Evolutionary conservation across 2,888 invertebrate species (phyloP).

Genomic region (Ochropacha duplaris): DNA sequence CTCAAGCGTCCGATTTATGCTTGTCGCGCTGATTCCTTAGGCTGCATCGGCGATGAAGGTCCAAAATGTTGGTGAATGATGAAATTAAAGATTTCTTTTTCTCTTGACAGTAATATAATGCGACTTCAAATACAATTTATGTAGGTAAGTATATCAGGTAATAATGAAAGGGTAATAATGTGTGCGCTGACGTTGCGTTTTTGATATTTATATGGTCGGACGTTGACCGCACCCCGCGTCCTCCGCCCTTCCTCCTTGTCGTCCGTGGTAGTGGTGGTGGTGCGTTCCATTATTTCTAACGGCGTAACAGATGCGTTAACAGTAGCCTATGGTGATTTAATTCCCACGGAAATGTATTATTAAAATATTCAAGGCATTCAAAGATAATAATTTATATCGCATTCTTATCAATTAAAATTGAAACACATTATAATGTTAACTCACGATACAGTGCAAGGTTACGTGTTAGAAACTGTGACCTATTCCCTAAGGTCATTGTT

Average conservation of each 20-base stretch:
- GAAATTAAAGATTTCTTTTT: neutral
- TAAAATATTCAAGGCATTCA: neutral
- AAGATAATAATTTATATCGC: slow-evolving; percentile 3
- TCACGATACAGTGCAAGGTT: slow-evolving; percentile 33
- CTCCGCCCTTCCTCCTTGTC: no score
- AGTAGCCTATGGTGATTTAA: no score
- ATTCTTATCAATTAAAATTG: slow-evolving; percentile 1
- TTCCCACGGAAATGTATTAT: neutral
- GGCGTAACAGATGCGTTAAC: no score
- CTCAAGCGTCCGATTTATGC: neutral
- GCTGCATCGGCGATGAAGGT: neutral
- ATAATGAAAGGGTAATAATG: no score
- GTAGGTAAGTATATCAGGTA: no score
- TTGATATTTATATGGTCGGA: no score
- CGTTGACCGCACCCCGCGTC: no score
- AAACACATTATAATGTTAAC: slow-evolving; percentile 3
- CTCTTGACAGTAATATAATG: no score
- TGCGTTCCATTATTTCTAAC: no score
- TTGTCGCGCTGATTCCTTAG: neutral
- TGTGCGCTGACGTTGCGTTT: no score
- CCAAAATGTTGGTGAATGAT: neutral
- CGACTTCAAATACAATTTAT: no score
- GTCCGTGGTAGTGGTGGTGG: no score
- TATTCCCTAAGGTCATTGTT: slow-evolving; percentile 56
- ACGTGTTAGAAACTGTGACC: slow-evolving; percentile 40